Percentiles rank a stretch among this genome's conserved stretches.
Conservation (phyloP, 2,888 invertebrate genomes). For the Magallana nippona region DNA sequence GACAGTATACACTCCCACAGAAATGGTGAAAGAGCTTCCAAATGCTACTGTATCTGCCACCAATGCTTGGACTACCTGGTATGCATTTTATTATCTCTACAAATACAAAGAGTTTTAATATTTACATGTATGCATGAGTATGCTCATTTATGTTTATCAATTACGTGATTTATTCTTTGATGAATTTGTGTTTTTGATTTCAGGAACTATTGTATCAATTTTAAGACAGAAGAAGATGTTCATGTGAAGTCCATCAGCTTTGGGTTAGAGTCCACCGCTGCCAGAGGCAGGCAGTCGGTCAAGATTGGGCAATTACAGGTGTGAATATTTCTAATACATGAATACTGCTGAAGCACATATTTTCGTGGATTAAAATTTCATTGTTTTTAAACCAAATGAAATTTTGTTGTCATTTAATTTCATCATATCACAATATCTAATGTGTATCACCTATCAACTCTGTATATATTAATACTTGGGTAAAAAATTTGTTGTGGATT, state of each 20-base stretch:
- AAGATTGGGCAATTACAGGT: conserved; percentile 32
- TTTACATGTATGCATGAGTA: too few relatives aligned
- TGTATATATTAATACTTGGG: too few relatives aligned
- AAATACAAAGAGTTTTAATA: too few relatives aligned
- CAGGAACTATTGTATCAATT: neutral
- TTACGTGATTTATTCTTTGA: neutral
- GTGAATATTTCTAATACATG: neutral
- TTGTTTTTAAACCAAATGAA: too few relatives aligned
- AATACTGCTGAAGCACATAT: too few relatives aligned
- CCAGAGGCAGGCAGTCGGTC: neutral
- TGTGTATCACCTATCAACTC: too few relatives aligned
- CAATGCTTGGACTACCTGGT: conserved; percentile 23
- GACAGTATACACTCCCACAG: neutral
- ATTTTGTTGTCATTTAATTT: too few relatives aligned
- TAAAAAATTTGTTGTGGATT: too few relatives aligned
- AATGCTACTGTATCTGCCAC: neutral
- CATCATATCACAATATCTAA: too few relatives aligned
- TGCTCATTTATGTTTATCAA: neutral
- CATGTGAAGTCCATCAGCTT: neutral
- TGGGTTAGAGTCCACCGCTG: neutral
- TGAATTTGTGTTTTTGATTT: neutral
- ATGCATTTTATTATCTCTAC: neutral
- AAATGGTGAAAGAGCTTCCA: neutral
- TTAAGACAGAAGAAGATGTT: neutral
- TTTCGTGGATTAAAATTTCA: too few relatives aligned